Evolutionary conservation across 2,888 invertebrate species (phyloP).

Genomic region (Bembecia ichneumoniformis): DNA sequence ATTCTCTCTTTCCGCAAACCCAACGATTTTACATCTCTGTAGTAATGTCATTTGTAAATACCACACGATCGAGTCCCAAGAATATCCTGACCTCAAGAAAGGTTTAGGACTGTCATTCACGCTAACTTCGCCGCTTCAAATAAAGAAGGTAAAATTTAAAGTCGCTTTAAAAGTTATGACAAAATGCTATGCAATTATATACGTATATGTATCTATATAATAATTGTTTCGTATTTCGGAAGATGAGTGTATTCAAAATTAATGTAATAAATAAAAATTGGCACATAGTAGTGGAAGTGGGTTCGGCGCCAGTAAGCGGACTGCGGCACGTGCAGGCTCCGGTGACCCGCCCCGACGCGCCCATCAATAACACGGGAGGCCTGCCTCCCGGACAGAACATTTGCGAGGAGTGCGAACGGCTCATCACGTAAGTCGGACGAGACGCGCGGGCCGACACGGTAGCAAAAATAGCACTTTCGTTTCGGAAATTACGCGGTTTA

Average conservation of each 20-base stretch:
- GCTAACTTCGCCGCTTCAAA: no score
- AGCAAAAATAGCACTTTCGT: slow-evolving; percentile 39
- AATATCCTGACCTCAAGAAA: not conserved
- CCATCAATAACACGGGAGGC: slow-evolving; percentile 78
- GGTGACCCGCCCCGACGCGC: slow-evolving; percentile 74
- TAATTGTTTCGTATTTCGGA: no score
- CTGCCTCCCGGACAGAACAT: slow-evolving; percentile 91
- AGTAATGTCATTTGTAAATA: not conserved
- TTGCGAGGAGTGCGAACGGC: slow-evolving; percentile 96
- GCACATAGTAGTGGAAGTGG: slow-evolving; percentile 40
- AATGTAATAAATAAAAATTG: slow-evolving; percentile 23
- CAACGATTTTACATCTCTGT: no score
- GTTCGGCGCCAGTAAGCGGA: slow-evolving; percentile 61
- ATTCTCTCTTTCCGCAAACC: slow-evolving; percentile 2
- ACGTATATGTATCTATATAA: no score
- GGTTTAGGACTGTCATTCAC: not conserved
- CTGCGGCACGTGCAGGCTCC: slow-evolving; percentile 84
- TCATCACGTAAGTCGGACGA: slow-evolving; percentile 94
- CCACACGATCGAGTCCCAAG: not conserved
- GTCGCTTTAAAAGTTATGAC: no score
- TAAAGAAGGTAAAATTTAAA: no score
- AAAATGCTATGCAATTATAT: no score
- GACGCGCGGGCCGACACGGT: slow-evolving; percentile 76
- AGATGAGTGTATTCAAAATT: no score
- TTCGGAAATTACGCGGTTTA: slow-evolving; percentile 10